Evolutionary conservation across 2,113 vertebrate genomes (phyloP), one percentile per base, ranked within the genome.

Genomic region (Triplophysa tibetana): DNA sequence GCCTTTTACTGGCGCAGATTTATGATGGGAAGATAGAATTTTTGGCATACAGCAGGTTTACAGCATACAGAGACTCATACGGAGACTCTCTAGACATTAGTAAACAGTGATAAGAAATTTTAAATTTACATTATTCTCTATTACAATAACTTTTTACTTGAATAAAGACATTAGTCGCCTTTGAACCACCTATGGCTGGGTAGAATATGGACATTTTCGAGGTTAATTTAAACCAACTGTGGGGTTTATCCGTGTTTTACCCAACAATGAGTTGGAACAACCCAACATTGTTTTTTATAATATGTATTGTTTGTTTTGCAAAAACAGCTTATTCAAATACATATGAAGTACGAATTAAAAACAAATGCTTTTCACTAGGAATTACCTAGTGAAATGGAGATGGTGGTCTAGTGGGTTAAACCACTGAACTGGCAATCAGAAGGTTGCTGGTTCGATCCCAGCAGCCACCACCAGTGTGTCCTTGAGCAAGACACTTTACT

Each of bases 1-100:
- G 24, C 70, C 48, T 81, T 78, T 65, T 61, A 80, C 63, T 43
- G 63, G 4, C 63, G 75, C 64, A 73, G 43, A 86, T 83, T 72
- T 77, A 80, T 58, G n/a, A 75, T 73, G 48, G 19, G 62, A 77
- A 73, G 65, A 85, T 81, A 78, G 77, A 45, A 78, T 83, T 82
- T 82, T 79, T 86, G 85, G 79, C 81, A 64, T 45, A 6, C 50
- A 67, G 16, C 43, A 8, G 74, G 62, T 61, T 69, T 84, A 60
- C 61, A 21, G 54, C 38, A 69, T 68, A 78, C 29, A 50, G 69
- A 72, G 54, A 84, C n/a, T n/a, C 68, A 68, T 7, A 38, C 7
- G 6, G 33, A 38, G 33, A 38, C 6, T 33, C 33, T 38, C 33
- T 38, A 50, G 66, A 26, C 23, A 17, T 10, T 14, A 3, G 63